Evolutionary conservation across 2,113 vertebrate species (phyloP), one percentile per base, ranked within the genome.

Genomic region (Columba janthina): DNA sequence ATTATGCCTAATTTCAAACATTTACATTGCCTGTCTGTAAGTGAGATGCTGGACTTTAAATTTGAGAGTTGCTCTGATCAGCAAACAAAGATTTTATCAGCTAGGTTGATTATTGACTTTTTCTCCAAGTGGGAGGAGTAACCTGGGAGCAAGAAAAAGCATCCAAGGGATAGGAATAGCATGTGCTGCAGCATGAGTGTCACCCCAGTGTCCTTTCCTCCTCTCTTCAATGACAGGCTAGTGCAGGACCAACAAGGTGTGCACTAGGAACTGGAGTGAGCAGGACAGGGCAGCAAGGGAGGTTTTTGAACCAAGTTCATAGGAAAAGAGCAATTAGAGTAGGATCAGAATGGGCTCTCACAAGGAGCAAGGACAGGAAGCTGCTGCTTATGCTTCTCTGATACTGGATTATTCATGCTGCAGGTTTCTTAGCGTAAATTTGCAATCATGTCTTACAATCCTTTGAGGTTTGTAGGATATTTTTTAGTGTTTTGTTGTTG

Each of bases 311-410:
- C 4, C 4, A 21, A 53, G 48, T 54, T 8, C 32, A 15, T 7
- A 24, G 12, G 25, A 67, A 74, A 57, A 89, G 40, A 75, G 11
- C 15, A 58, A 29, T 42, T 6, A 4, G 48, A 87, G 15, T 14
- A n/a, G 48, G 19, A 57, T 10, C 3, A 1, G n/a, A 75, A 34
- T 10, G 15, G 32, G 9, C 3, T 70, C 40, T 76, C 0, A 0
- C 53, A 44, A 80, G 22, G 21, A 80, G 40, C 4, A 5, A 79
- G 17, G 76, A 11, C 14, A 58, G 50, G 22, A 72, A 0, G 12
- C 13, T 61, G 51, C 50, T 83, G 38, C 32, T 69, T 53, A 4
- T 6, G 8, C 12, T 25, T 58, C 18, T 66, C 36, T 2, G 1
- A 50, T 19, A 13, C 14, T 21, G 20, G 7, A 19, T 66, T 84